Evolutionary conservation across 2,113 vertebrate species (phyloP).

Genomic region (Aspidoscelis tigris): DNA sequence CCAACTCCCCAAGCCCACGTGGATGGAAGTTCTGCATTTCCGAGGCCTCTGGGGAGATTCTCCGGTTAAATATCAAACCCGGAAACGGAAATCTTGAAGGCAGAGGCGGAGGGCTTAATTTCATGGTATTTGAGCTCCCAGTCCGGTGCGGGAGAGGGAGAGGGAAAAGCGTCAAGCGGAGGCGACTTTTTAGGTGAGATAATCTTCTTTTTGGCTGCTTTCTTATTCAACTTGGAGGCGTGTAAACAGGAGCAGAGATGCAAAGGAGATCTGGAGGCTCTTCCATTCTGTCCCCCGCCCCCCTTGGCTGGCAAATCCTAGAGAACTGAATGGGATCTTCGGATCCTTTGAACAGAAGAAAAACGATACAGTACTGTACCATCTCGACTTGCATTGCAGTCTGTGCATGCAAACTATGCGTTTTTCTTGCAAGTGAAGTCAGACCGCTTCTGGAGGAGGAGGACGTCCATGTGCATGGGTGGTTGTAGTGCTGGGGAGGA

Average conservation of each 20-base stretch:
- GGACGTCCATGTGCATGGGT: too few species aligned
- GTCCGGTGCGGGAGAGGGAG: neutral
- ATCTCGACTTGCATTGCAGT: too few species aligned
- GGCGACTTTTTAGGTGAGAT: fast-evolving
- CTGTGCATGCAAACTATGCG: neutral
- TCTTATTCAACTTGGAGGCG: neutral
- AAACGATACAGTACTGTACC: neutral
- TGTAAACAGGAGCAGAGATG: neutral
- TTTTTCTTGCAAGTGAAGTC: neutral
- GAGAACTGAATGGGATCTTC: neutral
- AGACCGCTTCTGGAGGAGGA: neutral
- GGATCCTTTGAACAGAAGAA: neutral
- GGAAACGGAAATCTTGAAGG: constrained; percentile 60
- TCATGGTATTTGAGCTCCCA: neutral
- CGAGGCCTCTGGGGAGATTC: neutral
- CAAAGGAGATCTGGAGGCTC: neutral
- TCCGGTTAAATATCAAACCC: neutral
- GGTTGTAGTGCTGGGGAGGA: too few species aligned
- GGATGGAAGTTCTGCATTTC: neutral
- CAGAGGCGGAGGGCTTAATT: fast-evolving
- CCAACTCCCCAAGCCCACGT: neutral
- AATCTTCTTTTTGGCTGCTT: neutral
- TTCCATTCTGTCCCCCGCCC: too few species aligned
- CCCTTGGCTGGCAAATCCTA: too few species aligned
- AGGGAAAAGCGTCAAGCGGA: too few species aligned